phyloP scores from a whole-genome alignment of 2,797 vertebrate genomes.

The Dryobates pubescens region DNA sequence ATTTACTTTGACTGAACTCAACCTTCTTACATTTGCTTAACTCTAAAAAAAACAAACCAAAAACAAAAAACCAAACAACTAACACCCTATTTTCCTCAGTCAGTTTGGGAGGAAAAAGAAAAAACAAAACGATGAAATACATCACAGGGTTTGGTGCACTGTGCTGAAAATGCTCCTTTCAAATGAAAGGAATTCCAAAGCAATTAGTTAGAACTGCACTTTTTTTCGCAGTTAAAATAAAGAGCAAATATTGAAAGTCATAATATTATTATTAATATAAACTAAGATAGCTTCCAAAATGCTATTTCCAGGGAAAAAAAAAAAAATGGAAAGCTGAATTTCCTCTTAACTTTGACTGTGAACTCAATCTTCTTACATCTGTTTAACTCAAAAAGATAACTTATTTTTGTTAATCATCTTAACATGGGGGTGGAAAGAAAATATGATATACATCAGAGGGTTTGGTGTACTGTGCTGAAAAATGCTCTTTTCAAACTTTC shows the following conservation, averaged over 20 bases:
- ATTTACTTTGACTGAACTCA: slow-evolving; percentile 2
- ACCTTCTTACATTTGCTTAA: not conserved
- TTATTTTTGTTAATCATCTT: no score
- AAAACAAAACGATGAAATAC: not conserved
- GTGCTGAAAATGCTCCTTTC: slow-evolving; percentile 30
- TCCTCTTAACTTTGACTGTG: no score
- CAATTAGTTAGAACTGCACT: slow-evolving; percentile 38
- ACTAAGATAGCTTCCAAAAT: slow-evolving; percentile 59
- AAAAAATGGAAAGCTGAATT: no score
- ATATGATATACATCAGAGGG: no score
- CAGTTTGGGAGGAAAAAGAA: not conserved
- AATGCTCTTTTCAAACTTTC: slow-evolving; percentile 38
- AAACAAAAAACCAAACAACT: no score
- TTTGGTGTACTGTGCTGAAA: no score
- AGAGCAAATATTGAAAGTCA: slow-evolving; percentile 72
- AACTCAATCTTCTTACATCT: no score
- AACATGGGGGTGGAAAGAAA: no score
- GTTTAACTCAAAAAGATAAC: no score
- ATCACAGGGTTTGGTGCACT: not conserved
- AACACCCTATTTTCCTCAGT: not conserved
- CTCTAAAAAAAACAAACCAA: not conserved
- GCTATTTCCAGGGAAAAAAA: slow-evolving; percentile 22
- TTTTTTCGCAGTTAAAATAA: slow-evolving; percentile 58
- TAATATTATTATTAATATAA: slow-evolving; percentile 28
- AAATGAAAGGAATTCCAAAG: slow-evolving; percentile 49